Evolutionary conservation across 2,888 invertebrate genomes (phyloP).

Genomic region (Epinotia brunnichana): DNA sequence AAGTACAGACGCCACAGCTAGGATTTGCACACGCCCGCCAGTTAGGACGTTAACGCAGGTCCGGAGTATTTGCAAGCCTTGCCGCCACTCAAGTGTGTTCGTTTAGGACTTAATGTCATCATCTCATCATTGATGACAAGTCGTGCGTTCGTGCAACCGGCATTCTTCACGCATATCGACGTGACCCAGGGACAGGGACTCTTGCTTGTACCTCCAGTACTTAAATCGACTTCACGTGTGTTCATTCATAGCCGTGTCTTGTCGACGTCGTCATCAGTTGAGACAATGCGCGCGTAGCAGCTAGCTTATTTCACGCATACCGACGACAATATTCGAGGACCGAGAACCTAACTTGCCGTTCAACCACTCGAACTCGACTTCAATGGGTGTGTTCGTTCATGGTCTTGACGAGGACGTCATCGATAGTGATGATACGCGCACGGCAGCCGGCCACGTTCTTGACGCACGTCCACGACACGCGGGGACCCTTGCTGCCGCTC

Average conservation of each 20-base stretch:
- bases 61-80: not conserved
- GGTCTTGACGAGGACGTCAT: conserved; percentile 54
- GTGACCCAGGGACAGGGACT: no score
- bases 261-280: no score
- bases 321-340: not conserved
- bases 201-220: not conserved
- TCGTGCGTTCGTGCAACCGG: no score
- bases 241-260: not conserved
- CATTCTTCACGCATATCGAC: no score
- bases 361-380: not conserved
- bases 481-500: conserved; percentile 52
- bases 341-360: not conserved
- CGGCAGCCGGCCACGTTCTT: conserved; percentile 55
- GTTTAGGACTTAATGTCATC: no score
- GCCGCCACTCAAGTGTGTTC: not conserved
- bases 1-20: no score
- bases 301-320: no score
- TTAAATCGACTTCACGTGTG: not conserved
- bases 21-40: no score
- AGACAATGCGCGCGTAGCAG: no score
- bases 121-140: no score
- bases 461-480: conserved; percentile 57
- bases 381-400: conserved; percentile 44
- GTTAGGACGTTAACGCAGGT: no score
- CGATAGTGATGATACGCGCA: conserved; percentile 57